These are phyloP conservation scores for Gymnopithys bicolor DNA, from an alignment of 2,797 vertebrate species.

Conservation along the genomic window DNA sequence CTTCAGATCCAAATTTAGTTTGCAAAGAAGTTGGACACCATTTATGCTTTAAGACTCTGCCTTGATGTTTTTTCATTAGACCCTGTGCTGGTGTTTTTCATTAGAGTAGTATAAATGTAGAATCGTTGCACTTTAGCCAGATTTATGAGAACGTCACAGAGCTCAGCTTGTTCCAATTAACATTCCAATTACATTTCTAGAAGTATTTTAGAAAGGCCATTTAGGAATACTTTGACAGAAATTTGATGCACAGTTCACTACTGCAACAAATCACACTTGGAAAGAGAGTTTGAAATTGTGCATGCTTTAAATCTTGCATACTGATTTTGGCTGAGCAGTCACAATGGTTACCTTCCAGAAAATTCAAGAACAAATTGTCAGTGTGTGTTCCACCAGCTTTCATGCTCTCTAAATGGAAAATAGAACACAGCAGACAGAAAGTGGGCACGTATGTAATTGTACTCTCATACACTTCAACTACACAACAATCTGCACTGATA, in stretches of 20 bases:
- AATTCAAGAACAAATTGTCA: constrained; percentile 1
- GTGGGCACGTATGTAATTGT: not conserved
- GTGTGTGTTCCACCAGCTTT: not conserved
- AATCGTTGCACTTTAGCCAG: not conserved
- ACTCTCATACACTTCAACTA: not conserved
- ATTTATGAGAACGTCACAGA: constrained; percentile 28
- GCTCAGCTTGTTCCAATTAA: constrained; percentile 44
- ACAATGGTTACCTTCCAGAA: not conserved
- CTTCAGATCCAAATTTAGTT: not conserved
- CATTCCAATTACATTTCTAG: constrained; percentile 28
- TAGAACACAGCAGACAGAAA: not conserved
- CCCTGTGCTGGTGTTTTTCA: not conserved
- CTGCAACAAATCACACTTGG: constrained; percentile 2
- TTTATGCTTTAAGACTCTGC: not conserved
- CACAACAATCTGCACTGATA: not conserved
- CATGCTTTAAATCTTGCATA: not conserved
- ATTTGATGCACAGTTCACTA: not conserved
- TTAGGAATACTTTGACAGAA: constrained; percentile 34
- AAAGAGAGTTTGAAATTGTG: not conserved
- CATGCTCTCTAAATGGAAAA: not conserved
- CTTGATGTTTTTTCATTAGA: not conserved
- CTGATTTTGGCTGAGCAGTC: not conserved
- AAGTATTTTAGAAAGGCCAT: constrained; percentile 23
- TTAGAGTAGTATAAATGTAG: not conserved
- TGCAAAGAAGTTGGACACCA: not conserved